Evolutionary conservation across 2,888 invertebrate genomes (phyloP), one percentile per base, ranked within the genome.

Genomic region (Chrysina gloriosa): DNA sequence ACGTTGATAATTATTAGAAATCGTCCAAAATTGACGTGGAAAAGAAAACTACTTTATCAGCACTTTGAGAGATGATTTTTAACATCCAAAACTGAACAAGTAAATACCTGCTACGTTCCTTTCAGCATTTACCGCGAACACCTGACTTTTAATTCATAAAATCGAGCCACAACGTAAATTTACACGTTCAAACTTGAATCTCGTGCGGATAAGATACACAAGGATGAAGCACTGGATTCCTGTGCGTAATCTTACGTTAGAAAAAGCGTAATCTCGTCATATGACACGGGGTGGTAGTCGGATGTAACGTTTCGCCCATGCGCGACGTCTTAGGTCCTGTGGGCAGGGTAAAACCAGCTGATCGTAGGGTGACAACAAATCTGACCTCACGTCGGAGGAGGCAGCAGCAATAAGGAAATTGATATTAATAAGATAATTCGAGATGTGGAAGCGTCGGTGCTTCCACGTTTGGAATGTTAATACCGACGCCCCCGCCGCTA

Each of bases 351-450:
- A 42, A 39, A 69, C 65, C 71, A 73, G 71, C 72, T 70, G 71
- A 71, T 72, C 52, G 9, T 45, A 34, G 64, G 63, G 63, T 69
- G 66, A 74, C 73, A 77, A 80, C 78, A 80, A 78, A 80, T 80
- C 79, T 78, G 81, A 81, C 79, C 80, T 80, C 79, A 65, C 65
- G 61, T 65, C 65, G 67, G 76, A 77, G 73, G 74, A 76, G 71
- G 73, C 74, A n/a, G 36, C 74, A 45, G 19, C 76, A 75, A 78
- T 75, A 72, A 74, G 74, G 74, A 78, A 80, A 80, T 80, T 79
- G 80, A 78, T 78, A 78, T 79, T 81, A 81, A 81, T 79, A 78
- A 79, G 80, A 80, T 81, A 81, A 75, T 75, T 67, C 70, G 74
- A 69, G 68, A 69, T 64, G 69, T 70, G 70, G 68, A 69, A 69